Conservation (phyloP, 2,113 vertebrate species). For the Chionis minor region DNA sequence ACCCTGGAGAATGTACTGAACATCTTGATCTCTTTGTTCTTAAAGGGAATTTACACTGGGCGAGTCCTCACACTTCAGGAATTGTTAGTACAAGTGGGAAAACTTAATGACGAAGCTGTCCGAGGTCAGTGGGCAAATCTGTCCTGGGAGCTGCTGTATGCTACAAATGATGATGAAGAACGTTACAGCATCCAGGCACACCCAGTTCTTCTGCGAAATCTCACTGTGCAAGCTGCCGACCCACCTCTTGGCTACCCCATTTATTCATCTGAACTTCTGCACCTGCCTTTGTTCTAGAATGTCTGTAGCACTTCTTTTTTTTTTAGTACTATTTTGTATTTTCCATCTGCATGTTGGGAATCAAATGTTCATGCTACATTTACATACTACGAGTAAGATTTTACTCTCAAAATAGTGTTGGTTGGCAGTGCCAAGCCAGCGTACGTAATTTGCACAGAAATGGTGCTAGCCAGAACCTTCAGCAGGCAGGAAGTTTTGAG, state of each 20-base stretch:
- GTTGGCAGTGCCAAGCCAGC: not conserved
- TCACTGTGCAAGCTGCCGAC: constrained; percentile 93
- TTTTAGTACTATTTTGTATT: not conserved
- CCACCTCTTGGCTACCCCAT: constrained; percentile 95
- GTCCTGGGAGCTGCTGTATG: constrained; percentile 97
- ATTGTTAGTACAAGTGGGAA: constrained; percentile 86
- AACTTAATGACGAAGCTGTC: constrained; percentile 88
- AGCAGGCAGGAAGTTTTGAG: not conserved
- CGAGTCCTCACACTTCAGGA: constrained; percentile 93
- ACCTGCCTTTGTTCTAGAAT: constrained; percentile 84
- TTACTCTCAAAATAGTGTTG: not conserved
- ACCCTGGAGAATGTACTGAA: accelerated
- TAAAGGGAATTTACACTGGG: constrained; percentile 91
- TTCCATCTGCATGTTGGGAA: not conserved
- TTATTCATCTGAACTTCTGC: constrained; percentile 88
- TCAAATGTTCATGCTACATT: not conserved
- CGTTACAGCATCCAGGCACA: constrained; percentile 98
- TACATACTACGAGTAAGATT: accelerated
- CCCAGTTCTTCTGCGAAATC: constrained; percentile 89
- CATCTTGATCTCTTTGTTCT: not conserved
- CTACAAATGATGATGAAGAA: constrained; percentile 96
- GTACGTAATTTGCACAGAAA: accelerated
- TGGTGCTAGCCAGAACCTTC: not conserved
- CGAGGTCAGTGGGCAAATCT: constrained; percentile 97
- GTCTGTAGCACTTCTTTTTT: not conserved